These are phyloP conservation scores for Rhagonycha lutea DNA, from an alignment of 2,888 invertebrate species.

Conservation along the genomic window DNA sequence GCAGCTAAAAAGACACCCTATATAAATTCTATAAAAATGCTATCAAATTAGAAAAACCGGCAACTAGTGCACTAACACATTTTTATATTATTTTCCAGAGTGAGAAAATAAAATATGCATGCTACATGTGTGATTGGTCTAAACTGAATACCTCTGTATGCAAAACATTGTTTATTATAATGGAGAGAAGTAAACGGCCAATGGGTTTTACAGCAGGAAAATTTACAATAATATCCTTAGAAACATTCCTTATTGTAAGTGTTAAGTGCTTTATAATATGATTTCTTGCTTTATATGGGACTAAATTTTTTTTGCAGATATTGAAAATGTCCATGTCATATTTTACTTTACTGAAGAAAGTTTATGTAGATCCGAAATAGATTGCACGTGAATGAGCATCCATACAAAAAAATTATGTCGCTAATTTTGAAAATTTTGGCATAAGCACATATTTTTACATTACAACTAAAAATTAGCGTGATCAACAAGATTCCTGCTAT, in stretches of 20 bases:
- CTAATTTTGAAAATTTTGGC: too few species aligned
- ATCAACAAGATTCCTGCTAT: too few species aligned
- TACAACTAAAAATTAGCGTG: too few species aligned
- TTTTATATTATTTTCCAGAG: neutral
- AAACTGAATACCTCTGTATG: neutral
- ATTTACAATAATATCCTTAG: neutral
- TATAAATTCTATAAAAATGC: neutral
- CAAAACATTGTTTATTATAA: slow-evolving; percentile 2
- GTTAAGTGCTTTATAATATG: neutral
- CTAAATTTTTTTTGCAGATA: neutral
- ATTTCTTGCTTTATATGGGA: neutral
- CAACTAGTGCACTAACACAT: too few species aligned
- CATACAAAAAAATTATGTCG: too few species aligned
- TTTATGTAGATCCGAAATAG: neutral
- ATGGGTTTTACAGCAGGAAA: neutral
- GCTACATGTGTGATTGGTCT: neutral
- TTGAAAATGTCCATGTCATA: neutral
- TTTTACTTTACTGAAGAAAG: neutral
- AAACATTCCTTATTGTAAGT: neutral
- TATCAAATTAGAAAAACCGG: too few species aligned
- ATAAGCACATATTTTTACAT: too few species aligned
- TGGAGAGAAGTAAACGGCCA: slow-evolving; percentile 7
- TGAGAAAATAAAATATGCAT: neutral
- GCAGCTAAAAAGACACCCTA: too few species aligned
- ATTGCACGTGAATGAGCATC: neutral